Conservation (phyloP, 2,797 vertebrate genomes). For the Aselliscus stoliczkanus region DNA sequence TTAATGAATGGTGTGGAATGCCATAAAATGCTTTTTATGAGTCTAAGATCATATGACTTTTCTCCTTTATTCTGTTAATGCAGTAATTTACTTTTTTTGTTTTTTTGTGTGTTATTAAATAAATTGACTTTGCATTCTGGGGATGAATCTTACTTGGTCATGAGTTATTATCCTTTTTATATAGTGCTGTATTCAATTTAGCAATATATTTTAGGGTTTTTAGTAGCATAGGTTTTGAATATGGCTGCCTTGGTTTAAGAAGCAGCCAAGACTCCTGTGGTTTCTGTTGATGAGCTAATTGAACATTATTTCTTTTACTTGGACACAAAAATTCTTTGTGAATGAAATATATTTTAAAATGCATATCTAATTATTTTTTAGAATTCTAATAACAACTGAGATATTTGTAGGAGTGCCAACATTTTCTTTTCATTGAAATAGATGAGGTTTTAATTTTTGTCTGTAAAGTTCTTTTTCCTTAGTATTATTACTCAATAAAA, state of each 20-base stretch:
- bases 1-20: neutral
- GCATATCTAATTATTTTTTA: neutral
- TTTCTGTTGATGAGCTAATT: neutral
- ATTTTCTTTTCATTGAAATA: neutral
- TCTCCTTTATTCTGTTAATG: neutral
- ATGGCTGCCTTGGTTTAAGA: neutral
- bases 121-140: neutral
- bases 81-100: neutral
- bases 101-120: neutral
- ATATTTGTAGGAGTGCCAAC: neutral
- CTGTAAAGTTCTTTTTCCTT: slow-evolving; percentile 47
- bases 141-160: neutral
- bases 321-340: neutral
- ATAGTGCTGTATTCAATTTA: neutral
- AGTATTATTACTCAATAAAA: slow-evolving; percentile 98
- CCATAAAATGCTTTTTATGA: neutral
- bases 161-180: neutral
- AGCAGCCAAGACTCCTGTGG: neutral
- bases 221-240: neutral
- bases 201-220: neutral
- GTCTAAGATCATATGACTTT: neutral
- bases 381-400: neutral
- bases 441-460: neutral
- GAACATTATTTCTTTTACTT: neutral
- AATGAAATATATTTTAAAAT: neutral